Evolutionary conservation across 2,113 vertebrate genomes (phyloP).

Genomic region (Silurus asotus): DNA sequence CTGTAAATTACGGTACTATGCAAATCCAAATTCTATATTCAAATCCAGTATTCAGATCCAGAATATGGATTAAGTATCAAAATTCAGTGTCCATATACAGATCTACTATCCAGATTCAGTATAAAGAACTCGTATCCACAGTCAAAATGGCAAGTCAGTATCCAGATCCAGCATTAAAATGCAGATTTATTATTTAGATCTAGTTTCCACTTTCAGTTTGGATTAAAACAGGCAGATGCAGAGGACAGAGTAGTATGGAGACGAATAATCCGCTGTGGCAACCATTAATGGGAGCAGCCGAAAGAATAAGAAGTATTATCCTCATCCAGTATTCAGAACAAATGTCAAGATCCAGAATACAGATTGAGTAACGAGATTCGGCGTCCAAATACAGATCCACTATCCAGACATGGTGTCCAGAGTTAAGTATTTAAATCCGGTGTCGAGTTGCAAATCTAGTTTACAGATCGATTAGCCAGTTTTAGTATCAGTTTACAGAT

Average conservation of each 20-base stretch:
- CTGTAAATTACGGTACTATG: too few relatives aligned
- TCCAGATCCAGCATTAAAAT: neutral
- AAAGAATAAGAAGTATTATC: neutral
- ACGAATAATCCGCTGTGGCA: too few relatives aligned
- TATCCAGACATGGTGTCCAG: neutral
- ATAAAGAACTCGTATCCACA: neutral
- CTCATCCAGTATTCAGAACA: neutral
- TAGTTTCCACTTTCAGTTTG: neutral
- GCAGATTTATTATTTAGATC: neutral
- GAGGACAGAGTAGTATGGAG: too few relatives aligned
- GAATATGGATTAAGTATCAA: neutral
- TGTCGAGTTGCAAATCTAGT: neutral
- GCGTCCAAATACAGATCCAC: neutral
- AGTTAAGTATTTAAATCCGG: neutral
- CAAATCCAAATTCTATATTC: too few relatives aligned
- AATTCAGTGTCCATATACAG: neutral
- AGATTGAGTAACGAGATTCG: neutral
- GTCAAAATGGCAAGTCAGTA: neutral
- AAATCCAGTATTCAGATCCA: neutral
- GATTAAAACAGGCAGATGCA: too few relatives aligned
- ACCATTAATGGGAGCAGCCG: too few relatives aligned
- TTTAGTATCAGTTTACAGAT: neutral
- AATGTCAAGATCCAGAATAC: neutral
- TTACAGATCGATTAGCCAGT: neutral
- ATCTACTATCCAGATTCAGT: neutral